Base-by-base conservation (phyloP, 2,797 vertebrate genomes). In the Protosalanx chinensis region DNA sequence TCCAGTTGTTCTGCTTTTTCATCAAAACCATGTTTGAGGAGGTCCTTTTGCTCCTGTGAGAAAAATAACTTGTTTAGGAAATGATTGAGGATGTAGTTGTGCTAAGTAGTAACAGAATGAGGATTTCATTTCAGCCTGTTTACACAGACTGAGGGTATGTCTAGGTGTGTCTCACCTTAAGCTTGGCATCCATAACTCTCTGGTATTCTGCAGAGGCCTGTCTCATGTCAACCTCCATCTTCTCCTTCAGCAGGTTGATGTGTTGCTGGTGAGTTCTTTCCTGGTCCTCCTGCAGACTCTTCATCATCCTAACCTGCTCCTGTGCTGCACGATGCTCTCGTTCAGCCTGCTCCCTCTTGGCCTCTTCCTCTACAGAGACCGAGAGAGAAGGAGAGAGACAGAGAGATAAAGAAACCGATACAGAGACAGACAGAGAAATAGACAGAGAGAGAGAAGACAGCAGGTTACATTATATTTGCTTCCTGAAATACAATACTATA, bases 231-330 rank as follows among this genome's bases (percentile, higher is more conserved):
- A 3, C 49, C 59, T 71, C 64, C 72, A 76, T 68, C 51, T 53
- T 76, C 60, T 79, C 30, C 41, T 32, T 68, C 64, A 79, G 68
- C 30, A 68, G 78, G 6, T 61, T 51, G 0, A 71, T 30, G 15
- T 74, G 71, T 64, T 74, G 68, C 57, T 51, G 6, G 30, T 71
- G 27, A 27, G 72, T 70, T 46, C 10, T 68, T 35, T 64, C 5
- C 29, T 33, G 29, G 23, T 74, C 76, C 15, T 7, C 20, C 49
- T 16, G 46, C 58, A 61, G 16, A 1, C 27, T 70, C 37, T 70
- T 4, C 37, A 12, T 58, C 15, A 62, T 16, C 8, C 1, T 29
- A 8, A 74, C 3, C 29, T 46, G 27, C 29, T 62, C 62, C 20
- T 15, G 30, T 33, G 57, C n/a, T 3, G 64, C 64, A n/a, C 10